Percentiles rank a stretch among this genome's conserved stretches.
phyloP scores from a whole-genome alignment of 2,888 invertebrate genomes.

The Charanyca ferruginea region DNA sequence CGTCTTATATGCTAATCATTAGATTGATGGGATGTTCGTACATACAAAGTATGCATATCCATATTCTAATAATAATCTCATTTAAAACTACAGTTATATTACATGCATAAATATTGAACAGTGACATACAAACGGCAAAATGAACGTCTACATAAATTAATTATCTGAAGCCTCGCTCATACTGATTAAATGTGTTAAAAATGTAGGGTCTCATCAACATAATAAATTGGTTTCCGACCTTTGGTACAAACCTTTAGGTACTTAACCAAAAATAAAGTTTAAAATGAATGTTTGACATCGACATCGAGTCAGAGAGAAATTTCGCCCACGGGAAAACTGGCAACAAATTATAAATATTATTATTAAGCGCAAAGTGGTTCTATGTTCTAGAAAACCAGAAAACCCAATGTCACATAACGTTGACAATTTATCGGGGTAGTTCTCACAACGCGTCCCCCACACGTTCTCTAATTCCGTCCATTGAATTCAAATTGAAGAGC shows the following conservation, averaged over 20 bases:
- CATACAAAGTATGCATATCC: slow-evolving; percentile 31
- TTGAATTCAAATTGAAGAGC: slow-evolving; percentile 90
- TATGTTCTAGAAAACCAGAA: slow-evolving; percentile 69
- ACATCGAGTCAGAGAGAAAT: slow-evolving; percentile 24
- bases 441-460: slow-evolving; percentile 74
- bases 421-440: slow-evolving; percentile 79
- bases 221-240: slow-evolving; percentile 46
- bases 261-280: slow-evolving; percentile 31
- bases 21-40: slow-evolving; percentile 52
- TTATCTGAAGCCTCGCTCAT: slow-evolving; percentile 42
- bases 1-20: slow-evolving; percentile 56
- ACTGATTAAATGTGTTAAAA: slow-evolving; percentile 43
- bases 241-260: slow-evolving; percentile 33
- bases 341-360: slow-evolving; percentile 68
- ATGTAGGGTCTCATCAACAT: slow-evolving; percentile 46
- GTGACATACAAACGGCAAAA: slow-evolving; percentile 52
- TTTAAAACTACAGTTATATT: slow-evolving; percentile 54
- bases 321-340: slow-evolving; percentile 52
- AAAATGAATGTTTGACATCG: slow-evolving; percentile 60
- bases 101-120: slow-evolving; percentile 46
- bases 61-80: slow-evolving; percentile 42
- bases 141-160: slow-evolving; percentile 52
- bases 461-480: slow-evolving; percentile 86
- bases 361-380: slow-evolving; percentile 69
- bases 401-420: slow-evolving; percentile 79